Base-by-base conservation (phyloP, 2,888 invertebrate species). In the Griposia aprilina region DNA sequence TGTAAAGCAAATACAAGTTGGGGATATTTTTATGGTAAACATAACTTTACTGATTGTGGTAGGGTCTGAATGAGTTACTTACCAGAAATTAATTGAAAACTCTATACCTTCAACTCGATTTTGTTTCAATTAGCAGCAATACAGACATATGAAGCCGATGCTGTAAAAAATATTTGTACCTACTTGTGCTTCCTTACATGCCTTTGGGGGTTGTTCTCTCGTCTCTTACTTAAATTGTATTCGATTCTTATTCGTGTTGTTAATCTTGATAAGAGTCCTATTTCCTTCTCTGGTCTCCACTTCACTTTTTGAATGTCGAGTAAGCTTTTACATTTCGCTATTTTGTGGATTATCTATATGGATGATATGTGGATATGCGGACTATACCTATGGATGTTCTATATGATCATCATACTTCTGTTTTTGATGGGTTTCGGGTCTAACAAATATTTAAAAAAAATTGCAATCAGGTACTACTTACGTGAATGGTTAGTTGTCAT, bases 21-120 rank as follows among this genome's bases (percentile, higher is more conserved):
- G n/a, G 41, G 45, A 60, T 83, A 70, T 73, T 81, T 83, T 36
- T 55, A 48, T 57, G 69, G n/a, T 17, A 80, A 52, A 65, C 55
- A 26, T 59, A 80, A 23, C 36, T 74, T 70, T n/a, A 73, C 78
- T 74, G 73, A 67, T 71, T 77, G 36, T 60, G 55, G 45, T n/a
- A 48, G 59, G 36, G 55, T 65, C 55, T 45, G 71, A 78, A 70
- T 48, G 45, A 36, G 45, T 76, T 72, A 80, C 77, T 69, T n/a
- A 45, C 23, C 57, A 62, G 36, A 20, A 62, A 76, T 67, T 81
- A 77, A 78, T 87, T 84, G n/a, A 78, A 72, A 80, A 63, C 63
- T 75, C 45, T 65, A 70, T 20, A 60, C 41, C 66, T 72, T n/a
- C 8, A 50, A 17, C 15, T 30, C 1, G 20, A 76, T 71, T 76